phyloP scores from a whole-genome alignment of 2,797 vertebrate species.

The Myioborus melanocephalus region DNA sequence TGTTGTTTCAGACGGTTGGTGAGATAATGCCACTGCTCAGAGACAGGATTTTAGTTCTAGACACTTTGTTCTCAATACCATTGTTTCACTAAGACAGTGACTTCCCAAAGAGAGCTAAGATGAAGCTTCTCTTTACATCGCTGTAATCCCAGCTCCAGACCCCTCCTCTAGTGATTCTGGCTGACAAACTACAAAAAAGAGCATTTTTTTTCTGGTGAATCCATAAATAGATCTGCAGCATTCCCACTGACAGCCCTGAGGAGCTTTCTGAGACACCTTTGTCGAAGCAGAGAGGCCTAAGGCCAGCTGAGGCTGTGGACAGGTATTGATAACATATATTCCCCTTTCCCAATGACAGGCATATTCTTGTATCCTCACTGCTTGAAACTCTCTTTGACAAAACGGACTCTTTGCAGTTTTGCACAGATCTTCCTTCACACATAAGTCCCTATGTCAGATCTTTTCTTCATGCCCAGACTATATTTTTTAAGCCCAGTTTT shows the following conservation, averaged over 20 bases:
- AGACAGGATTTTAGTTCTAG: background rate
- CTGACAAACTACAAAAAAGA: background rate
- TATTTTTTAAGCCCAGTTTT: background rate
- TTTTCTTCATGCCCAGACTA: background rate
- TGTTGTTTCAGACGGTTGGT: accelerated
- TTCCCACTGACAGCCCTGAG: background rate
- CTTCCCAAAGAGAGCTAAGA: background rate
- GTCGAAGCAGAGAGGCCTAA: background rate
- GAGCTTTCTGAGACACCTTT: background rate
- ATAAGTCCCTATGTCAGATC: background rate
- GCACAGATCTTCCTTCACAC: background rate
- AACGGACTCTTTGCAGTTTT: background rate
- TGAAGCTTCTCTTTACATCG: background rate
- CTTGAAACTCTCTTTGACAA: background rate
- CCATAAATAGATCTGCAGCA: background rate
- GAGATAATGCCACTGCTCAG: background rate
- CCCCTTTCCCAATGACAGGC: background rate
- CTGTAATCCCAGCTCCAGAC: background rate
- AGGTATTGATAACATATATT: background rate
- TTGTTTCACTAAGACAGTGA: background rate
- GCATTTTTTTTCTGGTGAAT: background rate
- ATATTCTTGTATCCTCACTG: background rate
- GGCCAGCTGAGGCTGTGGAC: background rate
- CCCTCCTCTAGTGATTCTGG: background rate
- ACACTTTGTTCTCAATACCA: background rate